Evolutionary conservation across 2,113 vertebrate genomes (phyloP), one percentile per base, ranked within the genome.

Genomic region (Anseranas semipalmata): DNA sequence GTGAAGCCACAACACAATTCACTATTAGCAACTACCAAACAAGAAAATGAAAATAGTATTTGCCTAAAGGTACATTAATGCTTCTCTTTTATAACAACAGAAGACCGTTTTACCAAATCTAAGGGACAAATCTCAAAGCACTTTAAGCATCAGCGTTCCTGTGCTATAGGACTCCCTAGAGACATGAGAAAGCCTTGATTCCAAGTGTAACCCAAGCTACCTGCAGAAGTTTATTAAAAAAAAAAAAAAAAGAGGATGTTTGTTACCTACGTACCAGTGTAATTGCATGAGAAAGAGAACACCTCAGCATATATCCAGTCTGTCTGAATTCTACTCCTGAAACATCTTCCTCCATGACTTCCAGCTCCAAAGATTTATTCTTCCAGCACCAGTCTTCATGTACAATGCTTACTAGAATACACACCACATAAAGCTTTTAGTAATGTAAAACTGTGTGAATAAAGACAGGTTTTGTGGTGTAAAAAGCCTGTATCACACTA

Each of bases 351-450:
- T 99, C 99, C 96, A 98, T 93, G 60, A 99, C 98, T 78, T 99
- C 99, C 95, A 99, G 90, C 95, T 99, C 99, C 96, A 99, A 95
- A 6, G 99, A 99, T 94, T 99, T 99, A 66, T 99, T 99, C 87
- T 98, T 99, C 99, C 99, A 99, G 97, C 99, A 99, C 99, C 99
- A 99, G 90, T 99, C 99, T 82, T 99, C 99, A 10, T 99, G 99
- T 81, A 98, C 96, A 90, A 99, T 99, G 88, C 99, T 99, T 68
- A 98, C 99, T 99, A 79, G 46, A 93, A 95, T 14, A 60, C 11
- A 94, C 3, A 50, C 1, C 48, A 35, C 16, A 93, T 10, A 82
- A 92, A 70, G 41, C 15, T 89, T 82, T 86, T 9, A 65, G n/a
- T 3, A 32, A 67, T 1, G 11, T 30, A 37, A 30, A 72, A 48